A percentile compares a stretch with the other conserved stretches of the same genome.
These are phyloP conservation scores for Cistogaster globosa DNA, from an alignment of 2,888 invertebrate genomes.

Conservation along the genomic window DNA sequence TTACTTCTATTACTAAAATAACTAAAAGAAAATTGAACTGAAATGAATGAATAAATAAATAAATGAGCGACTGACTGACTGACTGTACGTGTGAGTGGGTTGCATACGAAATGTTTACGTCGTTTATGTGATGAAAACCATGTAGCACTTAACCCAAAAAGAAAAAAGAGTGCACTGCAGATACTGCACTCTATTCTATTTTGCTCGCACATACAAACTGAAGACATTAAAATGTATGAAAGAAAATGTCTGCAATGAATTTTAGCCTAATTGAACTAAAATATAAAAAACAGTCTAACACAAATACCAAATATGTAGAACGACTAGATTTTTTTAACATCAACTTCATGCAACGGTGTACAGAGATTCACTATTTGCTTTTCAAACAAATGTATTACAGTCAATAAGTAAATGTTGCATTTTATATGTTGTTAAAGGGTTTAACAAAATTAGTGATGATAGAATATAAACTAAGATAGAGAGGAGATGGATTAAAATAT, in stretches of 20 bases:
- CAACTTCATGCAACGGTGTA: conserved; percentile 17
- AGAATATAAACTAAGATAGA: neutral
- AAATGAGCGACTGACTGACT: conserved; percentile 15
- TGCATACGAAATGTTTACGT: conserved; percentile 57
- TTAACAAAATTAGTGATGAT: neutral
- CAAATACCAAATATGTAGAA: conserved; percentile 51
- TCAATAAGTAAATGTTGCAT: conserved; percentile 25
- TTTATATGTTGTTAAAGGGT: conserved; percentile 6
- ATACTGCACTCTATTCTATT: conserved; percentile 27
- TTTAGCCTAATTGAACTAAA: conserved; percentile 66
- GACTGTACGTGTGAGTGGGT: conserved; percentile 43
- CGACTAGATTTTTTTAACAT: conserved; percentile 32
- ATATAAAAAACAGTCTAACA: conserved; percentile 62
- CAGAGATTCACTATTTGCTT: conserved; percentile 21
- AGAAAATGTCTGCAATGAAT: conserved; percentile 59
- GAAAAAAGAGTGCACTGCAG: conserved; percentile 7
- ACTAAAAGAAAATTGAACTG: conserved; percentile 57
- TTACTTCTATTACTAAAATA: conserved; percentile 18
- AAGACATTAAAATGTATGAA: conserved; percentile 34
- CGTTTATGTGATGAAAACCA: conserved; percentile 63
- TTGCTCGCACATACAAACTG: conserved; percentile 16
- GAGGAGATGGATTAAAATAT: too few relatives aligned
- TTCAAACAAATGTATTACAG: conserved; percentile 14
- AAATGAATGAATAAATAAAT: conserved; percentile 49
- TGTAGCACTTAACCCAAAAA: conserved; percentile 54